Base-by-base conservation (phyloP, 2,113 vertebrate species). In the Laterallus jamaicensis region DNA sequence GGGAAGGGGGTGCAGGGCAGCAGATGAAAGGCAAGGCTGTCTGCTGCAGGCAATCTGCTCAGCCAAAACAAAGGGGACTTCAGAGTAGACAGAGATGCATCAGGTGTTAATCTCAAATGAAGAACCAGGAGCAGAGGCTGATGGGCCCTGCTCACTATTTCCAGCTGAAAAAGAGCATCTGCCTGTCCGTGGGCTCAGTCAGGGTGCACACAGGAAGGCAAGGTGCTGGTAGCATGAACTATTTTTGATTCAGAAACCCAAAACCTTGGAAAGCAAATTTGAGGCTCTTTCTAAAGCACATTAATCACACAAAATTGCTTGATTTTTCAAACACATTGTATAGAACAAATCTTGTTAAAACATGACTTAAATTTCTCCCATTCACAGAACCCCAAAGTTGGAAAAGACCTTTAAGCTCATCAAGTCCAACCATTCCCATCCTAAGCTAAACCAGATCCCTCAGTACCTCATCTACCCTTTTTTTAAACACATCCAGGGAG, bases 21-120 rank as follows among this genome's bases (percentile, higher is more conserved):
- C 81, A 97, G 97, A 98, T 97, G 97, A 98, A 98, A 98, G 97
- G 82, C 74, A 60, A 55, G 70, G 84, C 81, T 59, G 71, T 80
- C 82, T 94, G 97, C 97, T 97, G 68, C 88, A 95, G 95, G 97
- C 86, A 17, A 81, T 87, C 47, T 40, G 67, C 85, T 93, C 47
- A 90, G 85, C 96, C 97, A 97, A 98, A 98, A 98, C 97, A 97
- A 96, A 93, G 73, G 93, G 74, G 71, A 96, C 95, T 97, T 96
- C 94, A 97, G 96, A 97, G 94, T 44, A 92, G 92, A 86, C 81
- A 91, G 90, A 89, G 97, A 96, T 86, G 92, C 96, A 96, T 97
- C 97, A 96, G 96, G 97, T 97, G 97, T 95, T 97, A 97, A 97
- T 96, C 96, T 70, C 86, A 75, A 58, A 80, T 5, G 76, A 95